Evolutionary conservation across 2,888 invertebrate genomes (phyloP).

Genomic region (Sinotaia quadrata): DNA sequence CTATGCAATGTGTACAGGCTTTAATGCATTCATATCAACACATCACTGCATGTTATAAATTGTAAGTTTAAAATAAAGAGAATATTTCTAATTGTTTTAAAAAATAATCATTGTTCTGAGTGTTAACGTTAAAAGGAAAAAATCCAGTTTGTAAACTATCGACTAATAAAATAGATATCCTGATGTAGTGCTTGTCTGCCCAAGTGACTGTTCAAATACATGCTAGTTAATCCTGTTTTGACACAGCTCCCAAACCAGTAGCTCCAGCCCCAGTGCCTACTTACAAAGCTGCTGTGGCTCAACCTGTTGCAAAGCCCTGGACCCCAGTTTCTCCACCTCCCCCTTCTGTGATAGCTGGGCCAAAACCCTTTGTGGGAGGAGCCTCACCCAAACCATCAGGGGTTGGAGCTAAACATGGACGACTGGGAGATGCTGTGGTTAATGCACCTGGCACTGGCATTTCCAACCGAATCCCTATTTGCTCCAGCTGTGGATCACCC

Average conservation of each 20-base stretch:
- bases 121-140: too few relatives aligned
- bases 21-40: too few relatives aligned
- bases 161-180: too few relatives aligned
- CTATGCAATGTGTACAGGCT: too few relatives aligned
- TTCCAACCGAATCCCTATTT: constrained; percentile 44
- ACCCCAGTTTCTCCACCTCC: constrained; percentile 41
- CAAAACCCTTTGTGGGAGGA: constrained; percentile 38
- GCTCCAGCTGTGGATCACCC: constrained; percentile 59
- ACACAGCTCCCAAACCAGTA: constrained; percentile 25
- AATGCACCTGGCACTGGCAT: constrained; percentile 48
- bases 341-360: constrained; percentile 46
- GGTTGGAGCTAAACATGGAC: constrained; percentile 59
- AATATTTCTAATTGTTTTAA: too few relatives aligned
- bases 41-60: too few relatives aligned
- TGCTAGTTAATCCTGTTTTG: background rate
- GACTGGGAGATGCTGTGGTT: constrained; percentile 61
- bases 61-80: too few relatives aligned
- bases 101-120: too few relatives aligned
- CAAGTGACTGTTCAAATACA: background rate
- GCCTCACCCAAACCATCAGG: constrained; percentile 57
- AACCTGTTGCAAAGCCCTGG: constrained; percentile 55
- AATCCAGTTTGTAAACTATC: too few relatives aligned
- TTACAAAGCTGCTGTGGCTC: constrained; percentile 42
- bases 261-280: constrained; percentile 26
- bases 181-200: too few relatives aligned